These are phyloP conservation scores for Eristalis pertinax DNA, from an alignment of 2,888 invertebrate genomes.

Conservation along the genomic window DNA sequence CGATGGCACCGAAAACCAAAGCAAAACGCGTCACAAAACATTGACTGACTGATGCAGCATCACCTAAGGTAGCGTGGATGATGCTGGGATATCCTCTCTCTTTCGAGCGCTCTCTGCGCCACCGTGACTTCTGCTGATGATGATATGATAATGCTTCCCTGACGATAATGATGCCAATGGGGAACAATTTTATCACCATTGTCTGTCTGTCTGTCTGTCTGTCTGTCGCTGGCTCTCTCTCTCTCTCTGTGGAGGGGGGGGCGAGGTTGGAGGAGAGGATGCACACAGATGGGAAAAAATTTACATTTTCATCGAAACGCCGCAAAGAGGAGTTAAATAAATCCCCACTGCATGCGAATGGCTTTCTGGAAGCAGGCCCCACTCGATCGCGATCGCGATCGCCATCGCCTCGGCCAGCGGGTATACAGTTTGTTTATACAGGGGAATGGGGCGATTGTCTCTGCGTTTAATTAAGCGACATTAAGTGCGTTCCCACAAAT, in stretches of 20 bases:
- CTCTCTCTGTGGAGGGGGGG: not conserved
- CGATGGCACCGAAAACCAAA: not conserved
- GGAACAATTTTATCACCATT: constrained; percentile 72
- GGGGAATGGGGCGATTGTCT: constrained; percentile 31
- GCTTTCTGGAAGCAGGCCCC: constrained; percentile 41
- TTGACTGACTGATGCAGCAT: constrained; percentile 59
- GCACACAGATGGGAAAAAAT: constrained; percentile 33
- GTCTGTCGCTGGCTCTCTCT: not conserved
- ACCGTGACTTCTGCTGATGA: constrained; percentile 66
- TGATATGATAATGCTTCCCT: constrained; percentile 70
- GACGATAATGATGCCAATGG: constrained; percentile 72
- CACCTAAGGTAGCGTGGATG: constrained; percentile 18
- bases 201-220: constrained; percentile 32
- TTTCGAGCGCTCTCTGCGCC: constrained; percentile 19
- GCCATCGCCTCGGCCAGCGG: not conserved
- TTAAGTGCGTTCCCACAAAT: constrained; percentile 52
- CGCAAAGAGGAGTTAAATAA: constrained; percentile 56
- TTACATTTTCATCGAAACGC: constrained; percentile 69
- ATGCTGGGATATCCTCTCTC: not conserved
- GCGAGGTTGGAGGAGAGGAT: not conserved
- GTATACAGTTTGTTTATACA: constrained; percentile 11
- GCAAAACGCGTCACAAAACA: constrained; percentile 63
- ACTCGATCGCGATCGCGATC: constrained; percentile 9
- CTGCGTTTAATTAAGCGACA: constrained; percentile 61
- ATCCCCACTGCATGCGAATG: constrained; percentile 61